phyloP scores from a whole-genome alignment of 1,140 invertebrate genomes.

The Oreohelix idahoensis region DNA sequence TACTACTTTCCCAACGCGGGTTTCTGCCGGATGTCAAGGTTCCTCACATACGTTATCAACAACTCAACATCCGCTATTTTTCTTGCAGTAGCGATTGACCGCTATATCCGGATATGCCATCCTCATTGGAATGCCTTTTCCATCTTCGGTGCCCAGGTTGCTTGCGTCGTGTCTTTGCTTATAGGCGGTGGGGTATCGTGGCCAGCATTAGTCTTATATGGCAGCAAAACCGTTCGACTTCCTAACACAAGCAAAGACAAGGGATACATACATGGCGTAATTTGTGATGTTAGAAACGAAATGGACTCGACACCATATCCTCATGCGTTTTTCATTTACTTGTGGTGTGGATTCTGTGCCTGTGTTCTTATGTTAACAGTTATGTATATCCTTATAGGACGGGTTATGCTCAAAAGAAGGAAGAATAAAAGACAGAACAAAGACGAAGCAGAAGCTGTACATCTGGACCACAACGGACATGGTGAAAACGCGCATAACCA shows the following conservation, averaged over 20 bases:
- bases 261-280: conserved; percentile 35
- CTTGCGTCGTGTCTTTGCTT: conserved; percentile 49
- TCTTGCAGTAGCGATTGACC: conserved; percentile 60
- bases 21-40: conserved; percentile 57
- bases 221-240: conserved; percentile 46
- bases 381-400: conserved; percentile 46
- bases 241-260: conserved; percentile 21
- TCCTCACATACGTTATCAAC: conserved; percentile 58
- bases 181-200: conserved; percentile 54
- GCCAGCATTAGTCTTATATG: conserved; percentile 60
- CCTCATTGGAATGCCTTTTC: conserved; percentile 52
- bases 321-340: conserved; percentile 49
- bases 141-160: conserved; percentile 48
- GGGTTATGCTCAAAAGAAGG: conserved; percentile 42
- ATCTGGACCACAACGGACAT: neutral
- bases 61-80: conserved; percentile 54
- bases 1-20: conserved; percentile 53
- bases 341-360: conserved; percentile 48
- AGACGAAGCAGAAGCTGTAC: neutral
- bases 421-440: neutral
- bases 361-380: conserved; percentile 44
- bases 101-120: conserved; percentile 62
- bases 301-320: conserved; percentile 45
- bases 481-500: neutral
- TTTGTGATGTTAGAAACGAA: conserved; percentile 52